A percentile compares a stretch with the other conserved stretches of the same genome.
Conservation (phyloP, 1,140 invertebrate genomes). For the Aphidius ervi region DNA sequence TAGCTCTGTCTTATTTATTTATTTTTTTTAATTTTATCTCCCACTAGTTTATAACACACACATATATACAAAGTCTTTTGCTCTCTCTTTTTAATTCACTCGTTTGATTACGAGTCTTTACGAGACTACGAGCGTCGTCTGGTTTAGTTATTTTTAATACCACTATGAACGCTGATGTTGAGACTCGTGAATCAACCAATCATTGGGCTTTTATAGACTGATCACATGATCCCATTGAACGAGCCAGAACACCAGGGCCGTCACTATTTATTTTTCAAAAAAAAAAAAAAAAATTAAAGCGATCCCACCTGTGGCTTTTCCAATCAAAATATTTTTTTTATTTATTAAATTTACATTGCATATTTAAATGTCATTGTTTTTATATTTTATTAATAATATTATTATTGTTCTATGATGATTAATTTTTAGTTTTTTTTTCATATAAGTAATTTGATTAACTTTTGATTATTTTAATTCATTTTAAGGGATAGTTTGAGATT, state of each 20-base stretch:
- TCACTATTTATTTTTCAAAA: background rate
- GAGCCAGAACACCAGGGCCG: slow-evolving; percentile 8
- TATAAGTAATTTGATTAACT: no score
- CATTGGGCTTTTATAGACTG: background rate
- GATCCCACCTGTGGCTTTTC: slow-evolving; percentile 37
- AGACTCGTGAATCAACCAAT: slow-evolving; percentile 6
- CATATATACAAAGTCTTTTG: no score
- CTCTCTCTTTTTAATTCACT: no score
- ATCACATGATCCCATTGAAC: slow-evolving; percentile 15
- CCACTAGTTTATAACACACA: no score
- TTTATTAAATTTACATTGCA: background rate
- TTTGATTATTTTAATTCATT: no score
- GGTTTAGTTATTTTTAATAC: no score
- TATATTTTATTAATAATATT: background rate
- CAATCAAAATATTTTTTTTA: background rate
- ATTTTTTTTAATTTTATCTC: no score
- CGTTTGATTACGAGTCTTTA: no score
- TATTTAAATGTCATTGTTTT: background rate
- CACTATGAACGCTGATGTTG: background rate
- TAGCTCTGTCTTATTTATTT: no score
- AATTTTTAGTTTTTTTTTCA: no score
- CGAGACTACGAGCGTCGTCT: background rate
- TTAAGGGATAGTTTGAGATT: no score
- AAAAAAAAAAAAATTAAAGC: background rate
- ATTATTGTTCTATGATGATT: background rate